Base-by-base conservation (phyloP, 2,113 vertebrate species). In the Noturus placidus region DNA sequence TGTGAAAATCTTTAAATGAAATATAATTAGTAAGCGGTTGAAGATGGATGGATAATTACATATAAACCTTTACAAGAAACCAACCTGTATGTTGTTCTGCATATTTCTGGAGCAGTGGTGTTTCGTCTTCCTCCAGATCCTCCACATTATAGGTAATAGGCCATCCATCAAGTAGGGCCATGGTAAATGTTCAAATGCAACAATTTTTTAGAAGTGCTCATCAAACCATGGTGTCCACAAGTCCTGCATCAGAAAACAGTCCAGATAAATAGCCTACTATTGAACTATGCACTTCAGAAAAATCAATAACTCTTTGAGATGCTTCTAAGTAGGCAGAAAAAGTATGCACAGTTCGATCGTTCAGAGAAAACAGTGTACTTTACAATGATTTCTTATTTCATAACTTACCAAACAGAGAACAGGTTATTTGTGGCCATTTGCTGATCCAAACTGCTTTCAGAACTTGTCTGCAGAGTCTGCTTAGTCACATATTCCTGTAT, bases 101-200 rank as follows among this genome's bases (percentile, higher is more conserved):
- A 46, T 83, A 19, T 83, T 89, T 85, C 42, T 89, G 0, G n/a
- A 95, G 86, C 72, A 96, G 93, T 2, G 92, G 91, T 8, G 92
- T 87, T 0, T 14, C 50, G 67, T 93, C 94, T 2, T 93, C 91
- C 15, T 86, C 54, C 22, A 91, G 38, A 5, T 94, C 91, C 0
- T 86, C 67, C 8, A 59, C 0, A 1, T 74, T 67, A 0, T 92
- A 50, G 91, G 93, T 94, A 90, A 93, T 92, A 89, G 94, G 93
- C 90, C 5, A 88, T 76, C 92, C 92, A 81, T 91, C 67, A 8
- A 86, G 70, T 0, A 2, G 57, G 0, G 91, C 84, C 95, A 96
- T 96, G 84, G 83, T 85, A 74, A 4, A 35, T 38, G 13, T 19
- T 27, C 2, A 52, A 63, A n/a, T 50, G 17, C 10, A 76, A 3